A percentile compares a stretch with the other conserved stretches of the same genome.
Evolutionary conservation across 2,113 vertebrate species (phyloP).

Genomic region (Menidia beryllina): DNA sequence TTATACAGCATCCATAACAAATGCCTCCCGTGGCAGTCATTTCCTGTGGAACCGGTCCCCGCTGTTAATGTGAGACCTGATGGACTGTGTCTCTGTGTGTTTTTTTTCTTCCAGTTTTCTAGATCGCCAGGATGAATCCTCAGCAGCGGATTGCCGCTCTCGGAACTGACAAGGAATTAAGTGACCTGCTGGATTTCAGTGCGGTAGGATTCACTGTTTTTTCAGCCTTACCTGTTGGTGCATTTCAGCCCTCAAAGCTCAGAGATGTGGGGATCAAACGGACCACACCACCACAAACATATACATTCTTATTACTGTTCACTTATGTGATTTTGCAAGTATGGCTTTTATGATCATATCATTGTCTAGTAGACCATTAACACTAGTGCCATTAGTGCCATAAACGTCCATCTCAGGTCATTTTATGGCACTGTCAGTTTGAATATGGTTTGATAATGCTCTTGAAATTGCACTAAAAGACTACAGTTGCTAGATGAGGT

Average conservation of each 20-base stretch:
- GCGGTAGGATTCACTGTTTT: conserved; percentile 87
- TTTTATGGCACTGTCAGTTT: neutral
- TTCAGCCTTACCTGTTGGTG: conserved; percentile 1
- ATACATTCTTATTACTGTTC: neutral
- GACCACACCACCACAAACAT: neutral
- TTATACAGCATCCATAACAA: conserved; percentile 49
- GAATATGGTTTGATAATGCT: neutral
- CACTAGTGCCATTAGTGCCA: neutral
- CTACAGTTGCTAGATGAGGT: neutral
- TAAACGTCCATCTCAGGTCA: neutral
- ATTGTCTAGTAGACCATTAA: neutral
- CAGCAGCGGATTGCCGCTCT: conserved; percentile 99
- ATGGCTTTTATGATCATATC: too few relatives aligned
- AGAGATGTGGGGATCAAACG: conserved; percentile 13
- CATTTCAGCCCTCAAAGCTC: neutral
- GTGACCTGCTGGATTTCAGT: conserved; percentile 99
- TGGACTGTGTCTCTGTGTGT: conserved; percentile 65
- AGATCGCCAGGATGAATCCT: conserved; percentile 93
- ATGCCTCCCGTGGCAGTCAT: conserved; percentile 32
- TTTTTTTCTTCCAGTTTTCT: conserved; percentile 84
- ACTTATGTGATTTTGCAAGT: neutral
- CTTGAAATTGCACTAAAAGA: neutral
- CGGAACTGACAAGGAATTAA: conserved; percentile 99
- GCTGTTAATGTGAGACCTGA: conserved; percentile 51
- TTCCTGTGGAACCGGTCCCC: conserved; percentile 26